Conservation (phyloP, 2,888 invertebrate genomes). For the Serripes groenlandicus region DNA sequence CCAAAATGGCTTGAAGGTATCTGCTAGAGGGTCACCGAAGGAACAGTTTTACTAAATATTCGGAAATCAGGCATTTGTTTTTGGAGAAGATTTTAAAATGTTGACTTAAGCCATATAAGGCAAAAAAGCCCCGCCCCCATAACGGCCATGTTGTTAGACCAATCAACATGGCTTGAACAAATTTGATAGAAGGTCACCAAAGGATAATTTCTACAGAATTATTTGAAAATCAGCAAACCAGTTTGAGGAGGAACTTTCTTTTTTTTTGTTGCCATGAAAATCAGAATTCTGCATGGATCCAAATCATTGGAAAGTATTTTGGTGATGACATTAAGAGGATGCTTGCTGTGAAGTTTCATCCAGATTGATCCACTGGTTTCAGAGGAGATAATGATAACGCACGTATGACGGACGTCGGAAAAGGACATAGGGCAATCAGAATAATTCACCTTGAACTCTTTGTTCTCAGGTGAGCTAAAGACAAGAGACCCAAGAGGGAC, state of each 20-base stretch:
- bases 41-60: neutral
- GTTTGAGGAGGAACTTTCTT: no score
- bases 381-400: neutral
- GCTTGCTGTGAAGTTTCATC: neutral
- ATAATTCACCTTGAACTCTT: slow-evolving; percentile 15
- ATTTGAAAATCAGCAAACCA: neutral
- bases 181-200: neutral
- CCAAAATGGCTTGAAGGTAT: neutral
- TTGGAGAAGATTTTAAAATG: neutral
- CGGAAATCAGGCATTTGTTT: neutral
- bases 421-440: slow-evolving; percentile 1
- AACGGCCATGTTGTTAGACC: neutral
- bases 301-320: neutral
- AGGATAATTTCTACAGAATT: neutral
- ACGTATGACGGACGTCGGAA: neutral
- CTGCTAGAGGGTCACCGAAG: neutral
- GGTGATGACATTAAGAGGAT: neutral
- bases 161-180: neutral
- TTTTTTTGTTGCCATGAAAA: neutral
- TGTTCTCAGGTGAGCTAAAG: slow-evolving; percentile 22
- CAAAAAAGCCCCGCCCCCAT: neutral
- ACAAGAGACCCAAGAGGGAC: no score
- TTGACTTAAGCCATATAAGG: neutral
- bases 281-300: neutral
- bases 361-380: neutral